Percentiles rank a stretch among this genome's conserved stretches.
Evolutionary conservation across 2,113 vertebrate genomes (phyloP).

Genomic region (Aythya baeri): DNA sequence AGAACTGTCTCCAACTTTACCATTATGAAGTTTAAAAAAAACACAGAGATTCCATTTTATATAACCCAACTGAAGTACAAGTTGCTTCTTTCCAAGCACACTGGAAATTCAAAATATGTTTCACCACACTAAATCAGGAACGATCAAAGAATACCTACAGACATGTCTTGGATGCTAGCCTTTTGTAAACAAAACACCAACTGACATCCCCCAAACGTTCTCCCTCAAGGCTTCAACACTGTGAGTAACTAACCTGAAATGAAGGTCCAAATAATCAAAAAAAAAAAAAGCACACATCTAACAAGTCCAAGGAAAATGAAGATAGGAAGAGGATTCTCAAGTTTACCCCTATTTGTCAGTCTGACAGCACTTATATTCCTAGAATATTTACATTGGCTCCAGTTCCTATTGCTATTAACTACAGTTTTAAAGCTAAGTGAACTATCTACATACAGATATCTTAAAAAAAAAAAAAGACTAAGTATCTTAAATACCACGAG

Average conservation of each 20-base stretch:
- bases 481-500: neutral
- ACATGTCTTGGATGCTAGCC: neutral
- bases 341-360: neutral
- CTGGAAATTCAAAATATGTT: neutral
- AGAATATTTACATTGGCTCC: neutral
- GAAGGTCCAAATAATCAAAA: neutral
- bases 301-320: neutral
- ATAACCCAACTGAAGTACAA: neutral
- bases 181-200: neutral
- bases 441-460: neutral
- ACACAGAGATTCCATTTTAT: neutral
- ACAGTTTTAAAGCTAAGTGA: neutral
- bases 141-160: neutral
- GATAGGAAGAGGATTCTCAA: neutral
- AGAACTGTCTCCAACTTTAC: neutral
- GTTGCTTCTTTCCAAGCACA: neutral
- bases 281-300: neutral
- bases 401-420: neutral
- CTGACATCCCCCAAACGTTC: neutral
- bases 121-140: neutral
- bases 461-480: neutral
- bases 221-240: neutral
- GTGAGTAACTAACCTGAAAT: slow-evolving; percentile 25
- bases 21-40: neutral
- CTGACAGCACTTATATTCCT: neutral